phyloP scores from a whole-genome alignment of 2,113 vertebrate genomes.

The Chrysochloris asiatica region DNA sequence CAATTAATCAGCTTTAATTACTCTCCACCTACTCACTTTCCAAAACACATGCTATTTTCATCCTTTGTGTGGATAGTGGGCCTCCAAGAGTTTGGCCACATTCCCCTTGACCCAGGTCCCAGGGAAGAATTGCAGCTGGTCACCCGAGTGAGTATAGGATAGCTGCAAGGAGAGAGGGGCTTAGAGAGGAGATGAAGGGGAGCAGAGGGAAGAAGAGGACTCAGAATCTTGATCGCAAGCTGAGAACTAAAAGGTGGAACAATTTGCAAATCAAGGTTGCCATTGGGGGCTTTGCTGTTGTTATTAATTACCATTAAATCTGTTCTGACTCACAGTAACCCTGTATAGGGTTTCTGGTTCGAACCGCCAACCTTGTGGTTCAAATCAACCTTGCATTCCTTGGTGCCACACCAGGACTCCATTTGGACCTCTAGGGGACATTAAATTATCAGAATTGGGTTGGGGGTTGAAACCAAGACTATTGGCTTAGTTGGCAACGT shows the following conservation, averaged over 20 bases:
- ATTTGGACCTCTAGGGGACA: too few relatives aligned
- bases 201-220: too few relatives aligned
- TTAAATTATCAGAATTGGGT: not conserved
- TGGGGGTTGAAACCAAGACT: too few relatives aligned
- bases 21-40: slow-evolving; percentile 49
- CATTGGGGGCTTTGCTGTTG: too few relatives aligned
- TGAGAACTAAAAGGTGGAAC: not conserved
- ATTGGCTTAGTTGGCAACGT: not conserved
- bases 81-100: slow-evolving; percentile 53
- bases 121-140: not conserved
- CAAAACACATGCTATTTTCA: slow-evolving; percentile 69
- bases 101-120: not conserved
- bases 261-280: not conserved
- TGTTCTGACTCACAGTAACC: too few relatives aligned
- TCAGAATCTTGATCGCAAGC: too few relatives aligned
- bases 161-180: not conserved
- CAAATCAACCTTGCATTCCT: too few relatives aligned
- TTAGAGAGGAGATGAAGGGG: not conserved
- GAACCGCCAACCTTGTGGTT: too few relatives aligned
- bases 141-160: not conserved
- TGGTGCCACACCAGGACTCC: too few relatives aligned
- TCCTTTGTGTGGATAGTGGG: slow-evolving; percentile 46
- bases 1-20: slow-evolving; percentile 71
- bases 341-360: too few relatives aligned
- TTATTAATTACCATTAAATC: too few relatives aligned